phyloP scores from a whole-genome alignment of 2,113 vertebrate genomes.

The Hemiscyllium ocellatum region DNA sequence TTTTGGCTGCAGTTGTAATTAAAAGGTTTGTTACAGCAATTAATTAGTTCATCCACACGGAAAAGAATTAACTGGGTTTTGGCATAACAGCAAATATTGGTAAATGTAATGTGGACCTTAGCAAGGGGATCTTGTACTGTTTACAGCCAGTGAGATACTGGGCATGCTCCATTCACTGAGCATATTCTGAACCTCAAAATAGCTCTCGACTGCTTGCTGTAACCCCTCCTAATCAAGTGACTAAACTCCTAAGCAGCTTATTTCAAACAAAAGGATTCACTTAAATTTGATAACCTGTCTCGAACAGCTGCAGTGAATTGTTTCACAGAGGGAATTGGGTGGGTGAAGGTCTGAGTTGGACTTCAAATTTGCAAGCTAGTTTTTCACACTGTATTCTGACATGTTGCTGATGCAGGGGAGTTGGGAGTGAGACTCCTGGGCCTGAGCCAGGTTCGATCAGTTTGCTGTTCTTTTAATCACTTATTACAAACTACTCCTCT shows the following conservation, averaged over 20 bases:
- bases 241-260: neutral
- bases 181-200: neutral
- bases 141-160: neutral
- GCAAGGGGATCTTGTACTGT: neutral
- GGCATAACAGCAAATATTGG: neutral
- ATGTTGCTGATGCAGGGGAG: neutral
- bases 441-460: neutral
- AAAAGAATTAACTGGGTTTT: neutral
- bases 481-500: neutral
- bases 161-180: neutral
- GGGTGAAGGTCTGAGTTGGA: neutral
- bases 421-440: neutral
- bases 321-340: neutral
- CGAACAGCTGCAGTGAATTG: neutral
- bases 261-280: neutral
- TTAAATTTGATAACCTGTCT: neutral
- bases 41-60: neutral
- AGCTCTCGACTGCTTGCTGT: neutral
- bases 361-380: neutral
- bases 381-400: neutral
- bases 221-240: neutral
- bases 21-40: slow-evolving; percentile 2
- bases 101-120: neutral
- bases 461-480: neutral
- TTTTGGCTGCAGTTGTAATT: neutral